A percentile compares a stretch with the other conserved stretches of the same genome.
These are phyloP conservation scores for Calephelis nemesis DNA, from an alignment of 1,140 invertebrate species.

Conservation along the genomic window DNA sequence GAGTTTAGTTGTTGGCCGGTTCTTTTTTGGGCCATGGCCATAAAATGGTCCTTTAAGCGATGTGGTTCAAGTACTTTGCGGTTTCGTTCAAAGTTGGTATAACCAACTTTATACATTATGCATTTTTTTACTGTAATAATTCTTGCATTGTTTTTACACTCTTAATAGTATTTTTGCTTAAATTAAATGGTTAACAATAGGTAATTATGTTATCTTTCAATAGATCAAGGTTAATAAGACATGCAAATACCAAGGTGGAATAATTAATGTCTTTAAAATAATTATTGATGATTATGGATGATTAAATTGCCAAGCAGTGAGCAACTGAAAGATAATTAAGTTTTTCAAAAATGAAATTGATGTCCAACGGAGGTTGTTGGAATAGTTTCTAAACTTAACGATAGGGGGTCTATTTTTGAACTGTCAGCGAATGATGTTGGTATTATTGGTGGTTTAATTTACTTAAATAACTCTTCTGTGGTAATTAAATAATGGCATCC, in stretches of 20 bases:
- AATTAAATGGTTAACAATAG: conserved; percentile 1
- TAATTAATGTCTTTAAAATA: no score
- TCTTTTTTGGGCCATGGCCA: conserved; percentile 57
- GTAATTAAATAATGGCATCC: no score
- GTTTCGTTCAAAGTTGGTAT: neutral
- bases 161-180: neutral
- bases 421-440: no score
- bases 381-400: no score
- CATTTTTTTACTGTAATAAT: neutral
- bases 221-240: conserved; percentile 2
- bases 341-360: no score
- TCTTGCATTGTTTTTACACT: neutral
- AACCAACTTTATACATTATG: neutral
- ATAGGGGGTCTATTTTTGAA: no score
- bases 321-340: no score
- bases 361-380: no score
- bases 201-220: neutral
- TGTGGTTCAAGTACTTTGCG: conserved; percentile 3
- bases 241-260: neutral
- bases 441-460: no score
- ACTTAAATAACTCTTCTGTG: no score
- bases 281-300: no score
- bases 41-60: conserved; percentile 41
- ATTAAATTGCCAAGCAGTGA: no score
- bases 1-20: conserved; percentile 44